Percentiles rank a stretch among this genome's conserved stretches.
Conservation (phyloP, 2,113 vertebrate species). For the Empidonax traillii region DNA sequence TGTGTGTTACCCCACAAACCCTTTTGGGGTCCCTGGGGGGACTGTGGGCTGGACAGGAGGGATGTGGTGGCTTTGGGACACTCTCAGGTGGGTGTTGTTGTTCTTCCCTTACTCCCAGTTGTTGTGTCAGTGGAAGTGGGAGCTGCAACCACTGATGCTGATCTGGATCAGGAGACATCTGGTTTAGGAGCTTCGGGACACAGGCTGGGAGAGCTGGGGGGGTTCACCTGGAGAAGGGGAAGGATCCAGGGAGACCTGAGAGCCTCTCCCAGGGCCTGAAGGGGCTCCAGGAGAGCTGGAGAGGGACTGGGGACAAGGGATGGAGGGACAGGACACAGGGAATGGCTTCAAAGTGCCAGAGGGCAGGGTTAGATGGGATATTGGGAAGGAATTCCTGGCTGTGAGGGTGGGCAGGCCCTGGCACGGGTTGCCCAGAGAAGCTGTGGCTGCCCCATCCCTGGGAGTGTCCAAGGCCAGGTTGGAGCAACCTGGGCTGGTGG, state of each 20-base stretch:
- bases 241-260: background rate
- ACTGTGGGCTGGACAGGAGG: accelerated
- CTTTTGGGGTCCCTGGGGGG: background rate
- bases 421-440: background rate
- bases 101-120: accelerated
- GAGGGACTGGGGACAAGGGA: background rate
- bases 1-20: background rate
- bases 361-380: accelerated
- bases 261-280: background rate
- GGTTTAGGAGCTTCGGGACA: background rate
- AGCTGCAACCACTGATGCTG: background rate
- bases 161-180: background rate
- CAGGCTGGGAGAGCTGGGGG: background rate
- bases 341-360: background rate
- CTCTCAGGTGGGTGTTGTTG: background rate
- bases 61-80: accelerated
- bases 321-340: background rate
- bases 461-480: background rate
- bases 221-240: background rate
- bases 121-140: background rate
- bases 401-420: accelerated
- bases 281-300: background rate
- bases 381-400: accelerated
- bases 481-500: background rate
- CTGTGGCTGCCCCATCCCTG: background rate